Evolutionary conservation across 2,888 invertebrate genomes (phyloP), one percentile per base, ranked within the genome.

Genomic region (Epistrophe grossulariae): DNA sequence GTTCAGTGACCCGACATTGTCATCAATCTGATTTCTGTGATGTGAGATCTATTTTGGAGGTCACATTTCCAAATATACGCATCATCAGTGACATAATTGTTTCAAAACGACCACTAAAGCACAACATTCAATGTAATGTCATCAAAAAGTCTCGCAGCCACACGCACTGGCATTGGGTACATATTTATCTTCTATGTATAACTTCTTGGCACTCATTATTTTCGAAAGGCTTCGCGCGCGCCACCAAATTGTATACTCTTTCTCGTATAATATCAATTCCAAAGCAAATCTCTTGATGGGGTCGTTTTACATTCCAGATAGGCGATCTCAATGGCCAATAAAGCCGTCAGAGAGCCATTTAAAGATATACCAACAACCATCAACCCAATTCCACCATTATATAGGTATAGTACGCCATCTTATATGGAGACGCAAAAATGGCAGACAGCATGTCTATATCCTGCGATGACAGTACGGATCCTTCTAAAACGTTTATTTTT

Each of bases 301-400:
- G 88, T 88, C 89, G 88, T 89, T 89, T 89, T 88, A 89, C 89
- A 89, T 89, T 89, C 70, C 88, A 89, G 90, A 90, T 89, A 90
- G 89, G 82, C 89, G 89, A 90, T 90, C 90, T 90, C 88, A 89
- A 90, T 89, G 89, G 90, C 89, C 89, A 89, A 89, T 90, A 90
- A 90, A 90, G 89, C 89, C 89, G 89, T 89, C 89, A 90, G 88
- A 89, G 85, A 84, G 84, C 89, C 88, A 89, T 89, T 89, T 88
- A 88, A 85, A 83, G 89, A 88, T 88, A 88, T 85, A 88, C 66
- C 48, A 60, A 52, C 15, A 8, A 45, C 13, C 66, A 52, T 19
- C 70, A 28, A 43, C 43, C 15, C 43, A 35, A 8, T 28, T 15
- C 55, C 35, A 24, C 70, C 10, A 3, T 15, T 8, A 28, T 31